A percentile compares a stretch with the other conserved stretches of the same genome.
Conservation (phyloP, 2,113 vertebrate genomes). For the Alosa alosa region DNA sequence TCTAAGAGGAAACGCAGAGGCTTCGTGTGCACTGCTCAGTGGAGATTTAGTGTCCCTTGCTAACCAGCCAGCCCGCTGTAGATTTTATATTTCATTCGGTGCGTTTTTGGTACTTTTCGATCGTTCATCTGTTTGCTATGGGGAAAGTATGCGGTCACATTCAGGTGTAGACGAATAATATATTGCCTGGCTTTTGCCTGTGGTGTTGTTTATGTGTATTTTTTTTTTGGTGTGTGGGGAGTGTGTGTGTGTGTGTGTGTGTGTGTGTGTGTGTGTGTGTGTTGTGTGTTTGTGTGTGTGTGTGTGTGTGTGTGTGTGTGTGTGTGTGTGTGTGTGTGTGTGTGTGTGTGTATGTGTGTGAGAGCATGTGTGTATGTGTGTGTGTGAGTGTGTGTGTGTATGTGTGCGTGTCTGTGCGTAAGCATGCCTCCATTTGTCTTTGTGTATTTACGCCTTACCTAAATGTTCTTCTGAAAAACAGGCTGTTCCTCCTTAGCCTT, state of each 20-base stretch:
- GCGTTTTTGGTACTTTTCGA: not conserved
- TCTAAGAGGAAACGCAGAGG: slow-evolving; percentile 34
- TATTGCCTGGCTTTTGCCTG: not conserved
- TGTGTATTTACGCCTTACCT: too few relatives aligned
- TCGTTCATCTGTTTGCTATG: not conserved
- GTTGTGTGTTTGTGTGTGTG: too few relatives aligned
- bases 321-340: not conserved
- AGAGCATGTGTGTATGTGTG: too few relatives aligned
- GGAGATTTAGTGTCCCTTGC: not conserved
- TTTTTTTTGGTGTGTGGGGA: not conserved
- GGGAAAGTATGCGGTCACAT: not conserved
- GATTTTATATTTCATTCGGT: not conserved
- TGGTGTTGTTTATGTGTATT: not conserved
- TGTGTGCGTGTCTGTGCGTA: too few relatives aligned
- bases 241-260: too few relatives aligned
- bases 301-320: too few relatives aligned
- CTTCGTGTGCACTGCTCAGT: not conserved
- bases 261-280: too few relatives aligned
- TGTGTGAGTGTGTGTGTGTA: too few relatives aligned
- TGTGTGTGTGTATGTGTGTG: not conserved
- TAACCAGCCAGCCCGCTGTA: not conserved
- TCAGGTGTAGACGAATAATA: not conserved
- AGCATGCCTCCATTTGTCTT: too few relatives aligned
- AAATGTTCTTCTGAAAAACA: too few relatives aligned
- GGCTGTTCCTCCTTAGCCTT: too few relatives aligned